phyloP scores from a whole-genome alignment of 2,113 vertebrate species.

The Hyperoodon ampullatus region DNA sequence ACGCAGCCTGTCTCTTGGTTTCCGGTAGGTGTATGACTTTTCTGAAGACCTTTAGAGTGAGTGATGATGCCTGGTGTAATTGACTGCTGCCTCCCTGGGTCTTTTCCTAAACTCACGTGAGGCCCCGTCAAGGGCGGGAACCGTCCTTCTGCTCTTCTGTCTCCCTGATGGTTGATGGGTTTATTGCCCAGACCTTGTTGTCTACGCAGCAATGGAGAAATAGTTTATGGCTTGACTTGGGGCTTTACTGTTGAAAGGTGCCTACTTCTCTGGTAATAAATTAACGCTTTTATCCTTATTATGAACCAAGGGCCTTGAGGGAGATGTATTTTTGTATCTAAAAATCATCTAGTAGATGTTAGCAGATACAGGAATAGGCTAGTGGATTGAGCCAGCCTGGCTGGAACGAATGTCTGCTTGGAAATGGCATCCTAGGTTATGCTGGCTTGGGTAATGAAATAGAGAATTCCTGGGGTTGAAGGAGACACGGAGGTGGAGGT shows the following conservation, averaged over 20 bases:
- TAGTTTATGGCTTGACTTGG: neutral
- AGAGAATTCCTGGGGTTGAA: constrained; percentile 38
- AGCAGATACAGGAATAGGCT: neutral
- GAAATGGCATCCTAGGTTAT: neutral
- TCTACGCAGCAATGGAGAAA: neutral
- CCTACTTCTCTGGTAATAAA: neutral
- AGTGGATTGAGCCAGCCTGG: neutral
- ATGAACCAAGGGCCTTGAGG: neutral
- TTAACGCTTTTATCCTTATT: neutral
- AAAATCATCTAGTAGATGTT: neutral
- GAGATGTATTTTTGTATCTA: neutral
- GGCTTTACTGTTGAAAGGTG: neutral
- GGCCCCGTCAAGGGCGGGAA: accelerated
- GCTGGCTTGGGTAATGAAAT: neutral
- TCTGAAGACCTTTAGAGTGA: neutral
- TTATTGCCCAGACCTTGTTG: neutral
- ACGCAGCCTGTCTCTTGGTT: neutral
- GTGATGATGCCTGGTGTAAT: neutral
- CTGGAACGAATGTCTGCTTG: neutral
- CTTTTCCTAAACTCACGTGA: neutral
- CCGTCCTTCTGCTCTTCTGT: neutral
- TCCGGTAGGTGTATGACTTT: neutral
- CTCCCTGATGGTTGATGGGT: neutral
- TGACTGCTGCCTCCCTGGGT: neutral
- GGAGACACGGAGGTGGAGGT: constrained; percentile 38